Percentiles rank a stretch among this genome's conserved stretches.
Conservation (phyloP, 2,113 vertebrate species). For the Andinoacara biseriatus region DNA sequence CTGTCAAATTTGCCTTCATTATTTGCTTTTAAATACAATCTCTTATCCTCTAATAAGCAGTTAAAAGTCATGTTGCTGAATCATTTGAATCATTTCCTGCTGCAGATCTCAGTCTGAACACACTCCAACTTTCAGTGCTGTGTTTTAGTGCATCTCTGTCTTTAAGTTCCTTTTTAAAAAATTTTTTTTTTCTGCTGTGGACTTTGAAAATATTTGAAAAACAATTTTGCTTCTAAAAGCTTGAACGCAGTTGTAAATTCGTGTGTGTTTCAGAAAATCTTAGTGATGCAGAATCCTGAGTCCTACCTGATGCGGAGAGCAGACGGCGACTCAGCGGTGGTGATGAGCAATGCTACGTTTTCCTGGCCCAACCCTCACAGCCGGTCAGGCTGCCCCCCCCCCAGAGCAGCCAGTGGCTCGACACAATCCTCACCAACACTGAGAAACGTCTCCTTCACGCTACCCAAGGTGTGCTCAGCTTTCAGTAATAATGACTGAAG, state of each 20-base stretch:
- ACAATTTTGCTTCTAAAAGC: not conserved
- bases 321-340: conserved; percentile 71
- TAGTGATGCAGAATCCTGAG: conserved; percentile 80
- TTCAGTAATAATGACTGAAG: not conserved
- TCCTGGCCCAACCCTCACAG: conserved; percentile 72
- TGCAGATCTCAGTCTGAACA: too few species aligned
- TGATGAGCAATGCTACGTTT: conserved; percentile 82
- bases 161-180: not conserved
- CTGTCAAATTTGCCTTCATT: too few species aligned
- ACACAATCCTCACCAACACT: conserved; percentile 48
- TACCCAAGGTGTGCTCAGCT: conserved; percentile 79
- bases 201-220: not conserved
- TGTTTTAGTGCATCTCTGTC: not conserved
- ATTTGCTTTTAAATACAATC: too few species aligned
- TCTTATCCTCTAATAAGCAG: too few species aligned
- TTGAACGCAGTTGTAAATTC: not conserved
- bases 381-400: not conserved
- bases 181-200: not conserved
- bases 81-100: too few species aligned
- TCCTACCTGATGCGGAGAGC: conserved; percentile 76
- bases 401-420: not conserved
- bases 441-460: conserved; percentile 77
- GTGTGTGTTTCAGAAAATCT: conserved; percentile 76
- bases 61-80: too few species aligned
- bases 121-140: not conserved